Conservation (phyloP, 2,888 invertebrate species). For the Clepsis dumicolana region DNA sequence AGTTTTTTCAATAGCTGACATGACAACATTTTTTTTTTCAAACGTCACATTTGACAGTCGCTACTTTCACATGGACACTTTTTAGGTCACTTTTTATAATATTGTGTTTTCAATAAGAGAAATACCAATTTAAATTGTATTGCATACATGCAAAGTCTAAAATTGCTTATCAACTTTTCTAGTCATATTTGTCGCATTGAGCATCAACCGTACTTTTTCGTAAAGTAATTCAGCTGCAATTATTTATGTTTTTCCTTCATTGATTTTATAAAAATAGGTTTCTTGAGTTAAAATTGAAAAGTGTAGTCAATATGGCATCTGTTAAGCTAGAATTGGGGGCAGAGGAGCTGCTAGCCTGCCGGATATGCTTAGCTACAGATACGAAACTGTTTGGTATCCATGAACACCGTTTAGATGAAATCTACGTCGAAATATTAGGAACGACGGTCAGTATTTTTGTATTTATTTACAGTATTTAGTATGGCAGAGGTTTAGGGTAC, state of each 20-base stretch:
- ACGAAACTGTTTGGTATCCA: constrained; percentile 36
- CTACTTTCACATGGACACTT: not conserved
- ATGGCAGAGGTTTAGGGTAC: not conserved
- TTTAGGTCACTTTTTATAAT: not conserved
- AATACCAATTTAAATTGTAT: not conserved
- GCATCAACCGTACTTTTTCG: constrained; percentile 17
- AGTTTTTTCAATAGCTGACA: constrained; percentile 3
- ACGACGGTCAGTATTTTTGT: constrained; percentile 26
- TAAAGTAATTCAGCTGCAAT: constrained; percentile 17
- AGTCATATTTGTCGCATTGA: not conserved
- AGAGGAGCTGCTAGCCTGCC: constrained; percentile 37
- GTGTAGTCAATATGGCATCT: constrained; percentile 18
- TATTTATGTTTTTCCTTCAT: constrained; percentile 19
- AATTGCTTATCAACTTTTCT: not conserved
- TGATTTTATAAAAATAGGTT: constrained; percentile 18
- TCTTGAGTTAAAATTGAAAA: constrained; percentile 13
- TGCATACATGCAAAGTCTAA: fast-evolving
- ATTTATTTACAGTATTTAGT: not conserved
- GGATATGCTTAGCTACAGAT: constrained; percentile 43
- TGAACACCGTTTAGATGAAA: constrained; percentile 28
- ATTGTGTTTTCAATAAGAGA: not conserved
- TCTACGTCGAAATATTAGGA: constrained; percentile 31
- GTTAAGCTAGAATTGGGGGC: constrained; percentile 26
- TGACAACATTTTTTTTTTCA: constrained; percentile 1
- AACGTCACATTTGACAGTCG: constrained; percentile 17